Conservation (phyloP, 2,113 vertebrate species). For the Salvelinus alpinus region DNA sequence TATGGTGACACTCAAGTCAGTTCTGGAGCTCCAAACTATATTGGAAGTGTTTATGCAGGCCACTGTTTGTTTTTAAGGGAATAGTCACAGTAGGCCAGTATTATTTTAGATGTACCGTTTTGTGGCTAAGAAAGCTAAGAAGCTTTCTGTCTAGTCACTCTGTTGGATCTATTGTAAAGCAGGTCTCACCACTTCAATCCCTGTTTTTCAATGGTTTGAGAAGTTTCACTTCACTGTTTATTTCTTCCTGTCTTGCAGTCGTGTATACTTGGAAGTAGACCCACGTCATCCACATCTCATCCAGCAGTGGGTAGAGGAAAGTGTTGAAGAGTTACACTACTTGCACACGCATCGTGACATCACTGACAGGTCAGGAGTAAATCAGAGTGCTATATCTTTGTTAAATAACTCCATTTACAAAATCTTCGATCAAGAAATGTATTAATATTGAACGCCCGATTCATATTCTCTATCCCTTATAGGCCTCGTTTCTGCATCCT, state of each 20-base stretch:
- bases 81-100: not conserved
- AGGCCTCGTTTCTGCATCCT: conserved; percentile 76
- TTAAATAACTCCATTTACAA: not conserved
- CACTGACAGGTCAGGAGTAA: conserved; percentile 78
- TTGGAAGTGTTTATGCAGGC: conserved; percentile 3
- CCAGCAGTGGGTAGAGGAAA: conserved; percentile 75
- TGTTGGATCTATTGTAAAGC: too few relatives aligned
- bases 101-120: too few relatives aligned
- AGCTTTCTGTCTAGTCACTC: not conserved
- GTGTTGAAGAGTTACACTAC: conserved; percentile 67
- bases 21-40: conserved; percentile 81
- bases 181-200: not conserved
- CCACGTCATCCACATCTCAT: conserved; percentile 85
- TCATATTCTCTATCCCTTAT: not conserved
- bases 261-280: conserved; percentile 91
- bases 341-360: conserved; percentile 76
- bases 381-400: not conserved
- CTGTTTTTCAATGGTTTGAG: not conserved
- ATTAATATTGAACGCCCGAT: too few relatives aligned
- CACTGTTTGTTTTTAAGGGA: not conserved
- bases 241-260: conserved; percentile 65
- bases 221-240: not conserved
- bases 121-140: not conserved
- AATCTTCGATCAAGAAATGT: not conserved
- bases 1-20: conserved; percentile 76